Conservation (phyloP, 2,797 vertebrate species). For the Fistularia commersonii region DNA sequence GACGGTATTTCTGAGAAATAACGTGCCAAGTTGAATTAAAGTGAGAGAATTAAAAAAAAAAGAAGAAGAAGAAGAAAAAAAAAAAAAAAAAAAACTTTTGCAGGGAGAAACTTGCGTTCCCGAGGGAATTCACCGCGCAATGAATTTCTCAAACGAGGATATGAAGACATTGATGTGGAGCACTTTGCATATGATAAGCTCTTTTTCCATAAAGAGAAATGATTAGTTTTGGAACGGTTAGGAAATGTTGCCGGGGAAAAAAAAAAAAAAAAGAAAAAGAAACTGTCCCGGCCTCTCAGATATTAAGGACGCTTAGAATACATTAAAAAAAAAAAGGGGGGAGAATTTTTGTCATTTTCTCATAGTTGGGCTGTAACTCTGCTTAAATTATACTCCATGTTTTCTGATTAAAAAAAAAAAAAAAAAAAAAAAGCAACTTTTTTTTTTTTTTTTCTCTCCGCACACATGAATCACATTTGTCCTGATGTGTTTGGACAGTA, state of each 20-base stretch:
- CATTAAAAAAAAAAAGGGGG: constrained; percentile 44
- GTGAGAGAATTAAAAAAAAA: constrained; percentile 55
- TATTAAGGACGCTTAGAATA: constrained; percentile 63
- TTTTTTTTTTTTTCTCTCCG: constrained; percentile 23
- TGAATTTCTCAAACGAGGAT: constrained; percentile 74
- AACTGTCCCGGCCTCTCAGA: constrained; percentile 42
- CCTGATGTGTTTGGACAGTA: constrained; percentile 54
- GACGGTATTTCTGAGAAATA: constrained; percentile 68
- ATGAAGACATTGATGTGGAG: constrained; percentile 71
- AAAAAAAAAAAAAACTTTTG: constrained; percentile 60
- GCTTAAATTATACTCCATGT: constrained; percentile 29
- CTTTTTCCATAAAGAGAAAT: constrained; percentile 67
- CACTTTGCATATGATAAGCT: constrained; percentile 72
- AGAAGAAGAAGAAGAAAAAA: too few species aligned
- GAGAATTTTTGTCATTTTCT: constrained; percentile 33
- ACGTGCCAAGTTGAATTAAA: constrained; percentile 80
- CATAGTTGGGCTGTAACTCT: constrained; percentile 42
- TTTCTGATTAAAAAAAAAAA: constrained; percentile 29
- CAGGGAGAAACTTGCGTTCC: constrained; percentile 71
- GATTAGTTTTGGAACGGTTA: constrained; percentile 61
- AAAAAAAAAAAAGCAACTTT: too few species aligned
- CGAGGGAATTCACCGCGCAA: constrained; percentile 65
- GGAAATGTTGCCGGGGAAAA: constrained; percentile 53
- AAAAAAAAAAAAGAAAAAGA: too few species aligned
- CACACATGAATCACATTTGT: constrained; percentile 27